Conservation (phyloP, 2,888 invertebrate genomes). For the Chrysolina americana region DNA sequence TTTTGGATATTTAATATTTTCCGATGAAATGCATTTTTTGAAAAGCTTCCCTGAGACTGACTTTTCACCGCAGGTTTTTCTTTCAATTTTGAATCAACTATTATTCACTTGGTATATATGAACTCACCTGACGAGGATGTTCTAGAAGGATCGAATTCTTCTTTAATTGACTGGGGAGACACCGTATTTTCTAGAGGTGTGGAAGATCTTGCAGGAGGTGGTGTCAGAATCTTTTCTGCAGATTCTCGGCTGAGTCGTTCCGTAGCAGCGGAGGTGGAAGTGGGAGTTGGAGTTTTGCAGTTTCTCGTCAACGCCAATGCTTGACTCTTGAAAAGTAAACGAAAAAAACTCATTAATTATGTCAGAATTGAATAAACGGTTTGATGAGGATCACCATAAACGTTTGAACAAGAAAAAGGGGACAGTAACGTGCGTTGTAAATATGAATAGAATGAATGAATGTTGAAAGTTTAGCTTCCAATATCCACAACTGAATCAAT, state of each 20-base stretch:
- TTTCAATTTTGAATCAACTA: too few species aligned
- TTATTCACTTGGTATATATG: neutral
- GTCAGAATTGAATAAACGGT: neutral
- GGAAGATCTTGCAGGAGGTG: slow-evolving; percentile 67
- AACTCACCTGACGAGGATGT: slow-evolving; percentile 70
- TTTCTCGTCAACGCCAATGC: slow-evolving; percentile 77
- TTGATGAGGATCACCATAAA: too few species aligned
- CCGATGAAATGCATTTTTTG: too few species aligned
- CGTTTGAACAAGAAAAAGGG: too few species aligned
- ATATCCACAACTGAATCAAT: too few species aligned
- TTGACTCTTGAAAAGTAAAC: slow-evolving; percentile 72
- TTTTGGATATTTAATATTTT: too few species aligned
- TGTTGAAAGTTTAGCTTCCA: too few species aligned
- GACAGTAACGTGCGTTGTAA: too few species aligned
- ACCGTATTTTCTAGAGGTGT: slow-evolving; percentile 69
- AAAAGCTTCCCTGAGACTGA: too few species aligned
- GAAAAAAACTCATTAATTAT: slow-evolving; percentile 25
- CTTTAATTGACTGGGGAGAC: slow-evolving; percentile 76
- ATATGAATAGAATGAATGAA: too few species aligned
- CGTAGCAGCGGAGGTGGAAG: slow-evolving; percentile 59
- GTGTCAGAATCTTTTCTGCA: slow-evolving; percentile 70
- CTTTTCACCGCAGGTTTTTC: too few species aligned
- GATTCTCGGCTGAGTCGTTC: slow-evolving; percentile 70
- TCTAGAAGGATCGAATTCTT: slow-evolving; percentile 77
- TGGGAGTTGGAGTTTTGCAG: slow-evolving; percentile 68